phyloP scores from a whole-genome alignment of 2,113 vertebrate species.

The Gymnobelideus leadbeateri region DNA sequence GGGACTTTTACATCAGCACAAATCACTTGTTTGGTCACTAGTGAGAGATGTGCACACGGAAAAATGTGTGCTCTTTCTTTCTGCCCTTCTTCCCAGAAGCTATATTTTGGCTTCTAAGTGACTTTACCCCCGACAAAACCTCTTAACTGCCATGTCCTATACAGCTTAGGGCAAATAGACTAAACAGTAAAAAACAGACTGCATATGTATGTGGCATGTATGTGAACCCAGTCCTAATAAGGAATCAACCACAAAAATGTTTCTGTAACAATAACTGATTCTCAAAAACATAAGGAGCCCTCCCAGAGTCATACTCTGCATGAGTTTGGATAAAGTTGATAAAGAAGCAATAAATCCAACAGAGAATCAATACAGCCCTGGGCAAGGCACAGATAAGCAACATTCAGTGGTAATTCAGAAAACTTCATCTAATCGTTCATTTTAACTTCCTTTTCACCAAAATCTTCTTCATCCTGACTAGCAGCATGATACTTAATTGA shows the following conservation, averaged over 20 bases:
- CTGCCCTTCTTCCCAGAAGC: slow-evolving; percentile 11
- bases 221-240: slow-evolving; percentile 59
- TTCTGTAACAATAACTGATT: neutral
- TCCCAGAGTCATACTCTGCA: neutral
- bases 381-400: neutral
- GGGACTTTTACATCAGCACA: slow-evolving; percentile 4
- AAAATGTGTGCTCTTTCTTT: slow-evolving; percentile 12
- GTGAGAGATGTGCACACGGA: neutral
- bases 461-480: neutral
- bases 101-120: neutral
- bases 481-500: slow-evolving; percentile 43
- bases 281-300: neutral
- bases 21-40: neutral
- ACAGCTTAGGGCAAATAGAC: slow-evolving; percentile 67
- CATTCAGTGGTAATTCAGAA: neutral
- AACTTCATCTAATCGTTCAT: neutral
- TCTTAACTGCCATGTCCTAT: neutral
- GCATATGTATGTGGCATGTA: slow-evolving; percentile 74
- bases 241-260: slow-evolving; percentile 61
- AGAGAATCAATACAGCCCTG: neutral
- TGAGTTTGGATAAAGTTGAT: neutral
- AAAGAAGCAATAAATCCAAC: neutral
- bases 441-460: slow-evolving; percentile 39
- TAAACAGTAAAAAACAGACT: slow-evolving; percentile 49
- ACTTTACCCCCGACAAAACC: slow-evolving; percentile 6